A percentile compares a stretch with the other conserved stretches of the same genome.
Conservation (phyloP, 2,888 invertebrate genomes). For the Heteromyza rotundicornis region DNA sequence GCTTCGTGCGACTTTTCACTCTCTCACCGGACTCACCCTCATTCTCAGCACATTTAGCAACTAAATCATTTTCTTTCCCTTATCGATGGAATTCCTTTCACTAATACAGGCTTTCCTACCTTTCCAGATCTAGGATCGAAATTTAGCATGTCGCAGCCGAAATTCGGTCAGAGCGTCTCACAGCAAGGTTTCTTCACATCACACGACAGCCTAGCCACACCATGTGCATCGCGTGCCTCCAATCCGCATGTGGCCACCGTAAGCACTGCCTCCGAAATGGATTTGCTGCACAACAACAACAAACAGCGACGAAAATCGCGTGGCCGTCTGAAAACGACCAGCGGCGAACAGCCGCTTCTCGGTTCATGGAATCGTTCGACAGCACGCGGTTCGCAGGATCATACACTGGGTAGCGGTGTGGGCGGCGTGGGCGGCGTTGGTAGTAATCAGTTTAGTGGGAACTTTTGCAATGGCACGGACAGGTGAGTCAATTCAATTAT, state of each 20-base stretch:
- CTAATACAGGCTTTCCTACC: no score
- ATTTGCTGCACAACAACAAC: conserved; percentile 67
- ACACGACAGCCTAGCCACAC: conserved; percentile 76
- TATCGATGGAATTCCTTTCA: no score
- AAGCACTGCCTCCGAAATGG: conserved; percentile 74
- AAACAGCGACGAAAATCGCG: conserved; percentile 70
- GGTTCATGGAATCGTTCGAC: conserved; percentile 71
- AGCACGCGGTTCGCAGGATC: conserved; percentile 64
- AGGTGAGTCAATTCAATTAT: conserved; percentile 65
- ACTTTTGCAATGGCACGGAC: conserved; percentile 73
- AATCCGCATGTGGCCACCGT: conserved; percentile 65
- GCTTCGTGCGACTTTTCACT: no score
- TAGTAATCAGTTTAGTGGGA: conserved; percentile 69
- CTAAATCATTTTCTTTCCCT: no score
- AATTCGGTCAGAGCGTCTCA: conserved; percentile 63
- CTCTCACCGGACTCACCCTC: no score
- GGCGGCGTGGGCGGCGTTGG: no score
- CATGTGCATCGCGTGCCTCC: conserved; percentile 70
- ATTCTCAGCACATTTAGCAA: no score
- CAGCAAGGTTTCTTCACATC: conserved; percentile 74
- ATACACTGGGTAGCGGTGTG: conserved; percentile 65
- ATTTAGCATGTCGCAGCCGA: conserved; percentile 72
- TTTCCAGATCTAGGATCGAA: conserved; percentile 77
- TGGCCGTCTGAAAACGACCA: conserved; percentile 70
- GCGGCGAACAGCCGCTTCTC: conserved; percentile 73